Evolutionary conservation across 2,113 vertebrate genomes (phyloP).

Genomic region (Numida meleagris): DNA sequence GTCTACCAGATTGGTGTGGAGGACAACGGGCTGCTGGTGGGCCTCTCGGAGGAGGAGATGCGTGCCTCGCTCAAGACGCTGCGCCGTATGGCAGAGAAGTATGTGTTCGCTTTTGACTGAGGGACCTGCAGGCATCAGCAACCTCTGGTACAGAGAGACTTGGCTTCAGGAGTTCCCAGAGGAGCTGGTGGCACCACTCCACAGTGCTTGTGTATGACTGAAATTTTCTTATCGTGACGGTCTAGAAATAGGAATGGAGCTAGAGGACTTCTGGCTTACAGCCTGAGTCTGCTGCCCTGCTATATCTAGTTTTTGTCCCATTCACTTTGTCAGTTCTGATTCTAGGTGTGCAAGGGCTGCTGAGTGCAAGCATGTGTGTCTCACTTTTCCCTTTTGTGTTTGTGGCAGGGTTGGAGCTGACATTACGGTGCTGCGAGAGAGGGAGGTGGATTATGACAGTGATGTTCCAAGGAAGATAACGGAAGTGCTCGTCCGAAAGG

Average conservation of each 20-base stretch:
- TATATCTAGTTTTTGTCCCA: not conserved
- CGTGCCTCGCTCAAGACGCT: conserved; percentile 93
- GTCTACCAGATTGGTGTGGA: conserved; percentile 99
- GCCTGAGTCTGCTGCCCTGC: not conserved
- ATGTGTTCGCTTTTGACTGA: conserved; percentile 26
- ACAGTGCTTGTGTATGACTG: not conserved
- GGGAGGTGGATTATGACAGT: conserved; percentile 91
- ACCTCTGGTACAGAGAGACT: not conserved
- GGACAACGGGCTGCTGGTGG: conserved; percentile 96
- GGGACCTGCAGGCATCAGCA: rapidly evolving
- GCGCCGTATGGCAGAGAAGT: conserved; percentile 96
- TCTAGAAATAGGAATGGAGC: not conserved
- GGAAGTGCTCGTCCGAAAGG: conserved; percentile 95
- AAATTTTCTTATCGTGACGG: not conserved
- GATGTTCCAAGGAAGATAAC: conserved; percentile 90
- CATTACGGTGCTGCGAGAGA: conserved; percentile 91
- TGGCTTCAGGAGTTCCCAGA: not conserved
- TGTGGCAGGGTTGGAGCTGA: conserved; percentile 92
- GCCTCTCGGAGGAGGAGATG: conserved; percentile 95
- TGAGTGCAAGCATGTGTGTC: not conserved
- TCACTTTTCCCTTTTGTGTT: conserved; percentile 3
- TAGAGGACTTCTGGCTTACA: not conserved
- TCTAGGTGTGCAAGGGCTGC: not conserved
- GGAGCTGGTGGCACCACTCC: not conserved
- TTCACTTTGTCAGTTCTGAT: not conserved